phyloP scores from a whole-genome alignment of 2,888 invertebrate genomes.

The Octodonta nipae region DNA sequence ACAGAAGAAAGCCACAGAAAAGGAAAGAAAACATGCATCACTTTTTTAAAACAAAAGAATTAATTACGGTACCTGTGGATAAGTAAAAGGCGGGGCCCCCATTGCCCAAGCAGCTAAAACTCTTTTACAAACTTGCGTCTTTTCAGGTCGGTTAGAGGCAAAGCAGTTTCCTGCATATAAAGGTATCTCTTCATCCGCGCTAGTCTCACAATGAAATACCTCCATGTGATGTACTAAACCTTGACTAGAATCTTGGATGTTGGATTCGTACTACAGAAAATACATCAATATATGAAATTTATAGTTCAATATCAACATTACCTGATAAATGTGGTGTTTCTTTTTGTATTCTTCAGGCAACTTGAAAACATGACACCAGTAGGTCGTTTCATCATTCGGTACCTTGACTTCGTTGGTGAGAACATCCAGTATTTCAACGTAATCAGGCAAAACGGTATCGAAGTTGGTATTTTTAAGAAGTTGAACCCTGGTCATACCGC shows the following conservation, averaged over 20 bases:
- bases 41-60: too few species aligned
- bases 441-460: conserved; percentile 31
- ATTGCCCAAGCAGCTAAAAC: conserved; percentile 97
- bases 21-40: too few species aligned
- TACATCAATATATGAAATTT: neutral
- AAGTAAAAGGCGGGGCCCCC: conserved; percentile 81
- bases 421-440: conserved; percentile 47
- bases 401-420: conserved; percentile 54
- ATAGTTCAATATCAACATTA: conserved; percentile 20
- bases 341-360: conserved; percentile 59
- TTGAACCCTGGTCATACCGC: conserved; percentile 68
- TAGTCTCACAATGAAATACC: conserved; percentile 84
- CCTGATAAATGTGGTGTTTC: conserved; percentile 65
- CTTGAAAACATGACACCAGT: conserved; percentile 85
- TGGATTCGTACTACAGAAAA: conserved; percentile 57
- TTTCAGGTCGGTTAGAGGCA: conserved; percentile 53
- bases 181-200: conserved; percentile 51
- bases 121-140: conserved; percentile 65
- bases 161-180: conserved; percentile 78
- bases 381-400: conserved; percentile 80
- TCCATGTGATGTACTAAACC: conserved; percentile 97
- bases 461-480: conserved; percentile 42
- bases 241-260: conserved; percentile 66
- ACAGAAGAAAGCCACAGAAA: too few species aligned
- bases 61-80: conserved; percentile 48